A percentile compares a stretch with the other conserved stretches of the same genome.
Evolutionary conservation across 2,888 invertebrate species (phyloP).

Genomic region (Boloria euphrosyne): DNA sequence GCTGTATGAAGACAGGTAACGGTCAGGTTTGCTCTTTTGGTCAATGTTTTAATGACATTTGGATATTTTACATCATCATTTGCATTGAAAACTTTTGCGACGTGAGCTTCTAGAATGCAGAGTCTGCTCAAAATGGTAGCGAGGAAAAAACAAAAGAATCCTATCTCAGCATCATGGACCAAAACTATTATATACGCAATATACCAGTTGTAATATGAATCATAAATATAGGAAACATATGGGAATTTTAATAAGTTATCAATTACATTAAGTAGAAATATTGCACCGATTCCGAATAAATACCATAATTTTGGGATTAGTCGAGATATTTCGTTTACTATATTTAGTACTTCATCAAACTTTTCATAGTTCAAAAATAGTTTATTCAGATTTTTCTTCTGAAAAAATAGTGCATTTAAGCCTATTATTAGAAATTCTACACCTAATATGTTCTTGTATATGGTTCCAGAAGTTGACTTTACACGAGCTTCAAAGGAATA

Average conservation of each 20-base stretch:
- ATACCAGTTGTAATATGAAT: background rate
- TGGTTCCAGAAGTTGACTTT: background rate
- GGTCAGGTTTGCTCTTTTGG: background rate
- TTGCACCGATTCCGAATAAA: background rate
- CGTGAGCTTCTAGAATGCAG: conserved; percentile 4
- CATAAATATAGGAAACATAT: background rate
- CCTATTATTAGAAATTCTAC: conserved; percentile 13
- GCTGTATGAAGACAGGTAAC: conserved; percentile 2
- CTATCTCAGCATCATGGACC: conserved; percentile 4
- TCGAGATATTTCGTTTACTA: background rate
- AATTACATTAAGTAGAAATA: background rate
- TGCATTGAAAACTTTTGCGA: background rate
- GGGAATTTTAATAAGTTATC: background rate
- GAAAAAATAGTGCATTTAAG: conserved; percentile 2
- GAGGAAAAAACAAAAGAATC: conserved; percentile 9
- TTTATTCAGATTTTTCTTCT: conserved; percentile 1
- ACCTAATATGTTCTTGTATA: conserved; percentile 5
- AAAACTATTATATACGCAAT: background rate
- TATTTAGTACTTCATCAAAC: conserved; percentile 1
- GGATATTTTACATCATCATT: background rate
- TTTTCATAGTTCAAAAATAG: background rate
- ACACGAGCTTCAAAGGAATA: background rate
- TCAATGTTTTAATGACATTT: background rate
- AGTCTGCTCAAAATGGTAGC: background rate
- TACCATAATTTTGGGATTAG: background rate